Base-by-base conservation (phyloP, 2,797 vertebrate genomes). In the Rachycentron canadum region DNA sequence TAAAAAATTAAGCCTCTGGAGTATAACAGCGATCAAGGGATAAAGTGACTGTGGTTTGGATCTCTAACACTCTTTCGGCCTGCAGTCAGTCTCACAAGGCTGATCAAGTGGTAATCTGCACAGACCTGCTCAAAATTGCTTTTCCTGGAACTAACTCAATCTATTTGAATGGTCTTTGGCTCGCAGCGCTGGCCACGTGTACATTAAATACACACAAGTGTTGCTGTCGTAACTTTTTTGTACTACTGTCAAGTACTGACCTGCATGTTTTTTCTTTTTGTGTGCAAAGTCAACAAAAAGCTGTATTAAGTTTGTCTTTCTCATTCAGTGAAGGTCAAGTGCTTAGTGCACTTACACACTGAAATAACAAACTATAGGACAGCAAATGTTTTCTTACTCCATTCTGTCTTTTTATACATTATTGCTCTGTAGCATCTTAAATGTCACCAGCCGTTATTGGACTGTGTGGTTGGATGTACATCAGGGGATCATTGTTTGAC, bases 131-230 rank as follows among this genome's bases (percentile, higher is more conserved):
- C 28, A 38, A 76, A 60, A 38, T 47, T 77, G 74, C 77, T 89
- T 78, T 72, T 69, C 68, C 73, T 87, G 81, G 81, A 85, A 67
- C 60, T 1, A 63, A 41, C 21, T 34, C 69, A 86, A 82, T 79
- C 38, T 62, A 66, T 88, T 66, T 81, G 67, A 78, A 58, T 84
- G 56, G 50, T n/a, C 59, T 83, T 71, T 79, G 76, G 78, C 73
- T 74, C 1, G 2, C 25, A 50, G 58, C 62, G 56, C 26, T 11
- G 38, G 32, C 50, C 64, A 47, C 5, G 34, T 61, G 55, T 50
- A 13, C 10, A 0, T 68, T 43, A 47, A 56, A 56, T 19, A 36
- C 63, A 59, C 28, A 47, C 52, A 11, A 11, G 34, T 14, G 5
- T 34, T 41, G 38, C 41, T 64, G 43, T 64, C 43, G 28, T 32